A percentile compares a stretch with the other conserved stretches of the same genome.
These are phyloP conservation scores for Eristalis arbustorum DNA, from an alignment of 2,888 invertebrate genomes.

Conservation along the genomic window DNA sequence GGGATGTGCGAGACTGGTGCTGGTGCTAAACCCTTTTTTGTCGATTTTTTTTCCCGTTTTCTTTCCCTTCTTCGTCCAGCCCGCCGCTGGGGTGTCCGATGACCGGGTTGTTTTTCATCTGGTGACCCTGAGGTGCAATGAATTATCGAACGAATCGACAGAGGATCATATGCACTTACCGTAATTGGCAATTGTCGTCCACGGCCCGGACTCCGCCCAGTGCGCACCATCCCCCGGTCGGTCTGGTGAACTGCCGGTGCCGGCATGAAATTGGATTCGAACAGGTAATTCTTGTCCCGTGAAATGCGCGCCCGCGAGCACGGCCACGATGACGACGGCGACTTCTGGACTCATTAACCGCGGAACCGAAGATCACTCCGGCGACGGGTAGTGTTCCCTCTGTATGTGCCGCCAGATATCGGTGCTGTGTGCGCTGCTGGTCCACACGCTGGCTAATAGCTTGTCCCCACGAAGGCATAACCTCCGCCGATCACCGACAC, in stretches of 20 bases:
- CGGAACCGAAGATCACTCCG: slow-evolving; percentile 47
- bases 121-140: slow-evolving; percentile 65
- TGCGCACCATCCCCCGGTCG: slow-evolving; percentile 5
- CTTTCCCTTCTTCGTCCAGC: background rate
- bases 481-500: background rate
- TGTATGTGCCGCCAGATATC: slow-evolving; percentile 26
- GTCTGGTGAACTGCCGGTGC: slow-evolving; percentile 30
- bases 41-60: no score
- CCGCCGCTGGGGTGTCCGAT: background rate
- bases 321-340: slow-evolving; percentile 26
- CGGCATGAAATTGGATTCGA: slow-evolving; percentile 63
- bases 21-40: slow-evolving; percentile 48
- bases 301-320: slow-evolving; percentile 13
- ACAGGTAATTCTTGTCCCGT: slow-evolving; percentile 53
- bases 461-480: slow-evolving; percentile 52
- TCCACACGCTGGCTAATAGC: slow-evolving; percentile 31
- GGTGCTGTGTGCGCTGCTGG: slow-evolving; percentile 27
- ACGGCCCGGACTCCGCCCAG: slow-evolving; percentile 28
- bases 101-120: slow-evolving; percentile 46
- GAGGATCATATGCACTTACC: slow-evolving; percentile 66
- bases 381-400: background rate
- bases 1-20: slow-evolving; percentile 7
- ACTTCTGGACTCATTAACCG: slow-evolving; percentile 67
- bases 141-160: slow-evolving; percentile 60
- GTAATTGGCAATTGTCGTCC: slow-evolving; percentile 69